Conservation (phyloP, 1,140 invertebrate species). For the Gerris buenoi region DNA sequence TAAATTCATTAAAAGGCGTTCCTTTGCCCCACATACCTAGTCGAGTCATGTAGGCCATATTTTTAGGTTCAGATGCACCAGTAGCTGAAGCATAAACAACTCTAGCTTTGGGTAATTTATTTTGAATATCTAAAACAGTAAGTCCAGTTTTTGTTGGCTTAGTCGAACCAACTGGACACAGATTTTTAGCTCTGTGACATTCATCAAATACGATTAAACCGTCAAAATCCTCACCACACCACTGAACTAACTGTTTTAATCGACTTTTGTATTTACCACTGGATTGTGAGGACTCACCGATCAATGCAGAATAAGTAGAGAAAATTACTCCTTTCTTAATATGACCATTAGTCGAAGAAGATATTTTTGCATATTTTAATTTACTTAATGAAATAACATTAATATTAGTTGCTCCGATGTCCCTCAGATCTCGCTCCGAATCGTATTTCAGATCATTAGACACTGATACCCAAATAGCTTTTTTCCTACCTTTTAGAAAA, state of each 20-base stretch:
- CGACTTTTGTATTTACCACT: constrained; percentile 82
- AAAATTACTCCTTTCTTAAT: constrained; percentile 94
- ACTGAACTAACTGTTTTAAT: constrained; percentile 86
- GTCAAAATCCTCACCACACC: constrained; percentile 93
- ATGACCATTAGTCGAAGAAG: constrained; percentile 75
- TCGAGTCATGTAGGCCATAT: constrained; percentile 99
- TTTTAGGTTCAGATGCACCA: constrained; percentile 89
- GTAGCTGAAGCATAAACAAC: constrained; percentile 98
- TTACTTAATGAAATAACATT: constrained; percentile 82
- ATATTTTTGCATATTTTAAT: constrained; percentile 93
- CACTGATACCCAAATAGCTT: constrained; percentile 93
- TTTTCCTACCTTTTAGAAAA: constrained; percentile 79
- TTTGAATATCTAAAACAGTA: constrained; percentile 90
- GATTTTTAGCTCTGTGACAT: constrained; percentile 97
- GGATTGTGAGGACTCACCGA: constrained; percentile 82
- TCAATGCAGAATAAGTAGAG: constrained; percentile 91
- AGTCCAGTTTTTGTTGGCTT: constrained; percentile 76
- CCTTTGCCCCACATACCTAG: constrained; percentile 94
- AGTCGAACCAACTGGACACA: constrained; percentile 85
- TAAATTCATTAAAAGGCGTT: constrained; percentile 84
- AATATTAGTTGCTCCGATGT: constrained; percentile 86
- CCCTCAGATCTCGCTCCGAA: constrained; percentile 85
- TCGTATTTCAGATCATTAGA: constrained; percentile 98
- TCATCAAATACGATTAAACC: constrained; percentile 96
- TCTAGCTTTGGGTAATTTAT: constrained; percentile 80